Percentiles rank a stretch among this genome's conserved stretches.
phyloP scores from a whole-genome alignment of 53 echinoderm and acorn worm genomes.

The Actinopyga echinites region DNA sequence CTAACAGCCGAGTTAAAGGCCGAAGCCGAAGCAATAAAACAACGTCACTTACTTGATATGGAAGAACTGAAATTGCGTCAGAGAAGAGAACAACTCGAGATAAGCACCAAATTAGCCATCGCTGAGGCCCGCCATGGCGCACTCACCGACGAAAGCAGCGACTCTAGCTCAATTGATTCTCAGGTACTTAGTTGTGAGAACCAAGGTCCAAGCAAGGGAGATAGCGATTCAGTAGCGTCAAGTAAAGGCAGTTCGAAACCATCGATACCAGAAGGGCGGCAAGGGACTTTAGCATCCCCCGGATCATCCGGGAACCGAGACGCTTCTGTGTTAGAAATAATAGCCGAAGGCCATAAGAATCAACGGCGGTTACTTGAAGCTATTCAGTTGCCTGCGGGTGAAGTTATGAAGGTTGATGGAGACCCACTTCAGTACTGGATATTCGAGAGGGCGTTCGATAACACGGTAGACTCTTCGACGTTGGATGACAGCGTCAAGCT shows the following conservation, averaged over 20 bases:
- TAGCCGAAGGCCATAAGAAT: neutral
- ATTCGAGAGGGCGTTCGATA: conserved; percentile 23
- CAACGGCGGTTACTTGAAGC: conserved; percentile 33
- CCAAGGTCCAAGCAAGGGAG: neutral
- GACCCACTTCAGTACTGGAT: conserved; percentile 36
- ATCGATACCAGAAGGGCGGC: neutral
- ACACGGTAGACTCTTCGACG: conserved; percentile 7
- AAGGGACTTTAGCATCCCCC: neutral
- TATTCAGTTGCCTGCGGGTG: conserved; percentile 33
- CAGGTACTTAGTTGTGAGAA: no score
- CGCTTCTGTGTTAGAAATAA: neutral
- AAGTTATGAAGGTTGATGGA: conserved; percentile 20
- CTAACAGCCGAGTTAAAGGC: no score
- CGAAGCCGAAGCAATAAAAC: no score
- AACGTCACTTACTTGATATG: neutral
- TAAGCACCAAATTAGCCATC: neutral
- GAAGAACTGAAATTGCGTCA: neutral
- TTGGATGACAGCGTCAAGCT: neutral
- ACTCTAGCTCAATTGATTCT: neutral
- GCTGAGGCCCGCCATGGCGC: neutral
- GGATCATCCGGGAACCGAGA: neutral
- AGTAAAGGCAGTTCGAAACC: neutral
- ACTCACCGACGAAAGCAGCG: neutral
- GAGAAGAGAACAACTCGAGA: neutral
- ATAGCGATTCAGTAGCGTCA: neutral